Percentiles rank a stretch among this genome's conserved stretches.
phyloP scores from a whole-genome alignment of 2,113 vertebrate genomes.

The Pelecanoides urinatrix region DNA sequence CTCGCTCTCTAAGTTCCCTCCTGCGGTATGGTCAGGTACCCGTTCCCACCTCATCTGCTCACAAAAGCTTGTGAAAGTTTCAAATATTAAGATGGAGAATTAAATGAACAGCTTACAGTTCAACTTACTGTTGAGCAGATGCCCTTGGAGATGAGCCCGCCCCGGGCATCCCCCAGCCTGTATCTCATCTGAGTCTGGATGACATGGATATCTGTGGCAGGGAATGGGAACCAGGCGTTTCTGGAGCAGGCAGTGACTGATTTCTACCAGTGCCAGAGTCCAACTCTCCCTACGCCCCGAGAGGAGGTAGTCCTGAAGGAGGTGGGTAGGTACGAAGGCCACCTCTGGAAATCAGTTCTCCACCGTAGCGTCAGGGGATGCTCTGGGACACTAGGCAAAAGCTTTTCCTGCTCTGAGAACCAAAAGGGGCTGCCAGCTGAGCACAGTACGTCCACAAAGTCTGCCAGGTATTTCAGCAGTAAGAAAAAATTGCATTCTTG shows the following conservation, averaged over 20 bases:
- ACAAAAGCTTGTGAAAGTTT: not conserved
- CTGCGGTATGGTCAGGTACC: not conserved
- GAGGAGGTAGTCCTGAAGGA: not conserved
- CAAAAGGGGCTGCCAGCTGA: not conserved
- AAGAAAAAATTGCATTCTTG: not conserved
- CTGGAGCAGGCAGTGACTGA: not conserved
- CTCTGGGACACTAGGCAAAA: not conserved
- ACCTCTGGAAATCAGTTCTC: not conserved
- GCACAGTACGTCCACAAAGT: not conserved
- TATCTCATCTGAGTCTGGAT: not conserved
- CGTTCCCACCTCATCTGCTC: not conserved
- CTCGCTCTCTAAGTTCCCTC: not conserved
- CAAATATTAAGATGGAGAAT: not conserved
- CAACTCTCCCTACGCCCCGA: accelerated
- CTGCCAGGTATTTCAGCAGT: not conserved
- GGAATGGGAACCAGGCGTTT: not conserved
- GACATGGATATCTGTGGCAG: accelerated
- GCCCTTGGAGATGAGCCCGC: not conserved
- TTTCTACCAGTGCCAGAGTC: not conserved
- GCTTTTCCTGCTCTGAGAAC: not conserved
- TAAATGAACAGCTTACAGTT: not conserved
- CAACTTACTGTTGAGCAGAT: not conserved
- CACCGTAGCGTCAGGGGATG: not conserved
- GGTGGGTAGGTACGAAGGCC: not conserved
- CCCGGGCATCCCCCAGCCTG: not conserved